These are phyloP conservation scores for Thymelicus sylvestris DNA, from an alignment of 2,888 invertebrate genomes.

Conservation along the genomic window DNA sequence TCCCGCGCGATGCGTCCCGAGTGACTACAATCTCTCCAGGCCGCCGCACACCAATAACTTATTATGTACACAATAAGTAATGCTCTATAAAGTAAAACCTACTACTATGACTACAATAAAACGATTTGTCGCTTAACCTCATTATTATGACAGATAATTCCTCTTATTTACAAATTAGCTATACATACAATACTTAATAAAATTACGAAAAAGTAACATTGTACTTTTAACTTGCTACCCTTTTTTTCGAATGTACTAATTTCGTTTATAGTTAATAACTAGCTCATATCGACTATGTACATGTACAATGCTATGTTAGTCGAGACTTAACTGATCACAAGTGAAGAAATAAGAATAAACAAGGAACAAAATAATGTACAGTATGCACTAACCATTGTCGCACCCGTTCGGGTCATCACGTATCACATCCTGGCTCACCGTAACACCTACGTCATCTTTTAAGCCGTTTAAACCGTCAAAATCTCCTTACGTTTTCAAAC, in stretches of 20 bases:
- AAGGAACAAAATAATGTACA: slow-evolving; percentile 79
- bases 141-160: slow-evolving; percentile 83
- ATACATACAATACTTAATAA: slow-evolving; percentile 74
- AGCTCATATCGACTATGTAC: slow-evolving; percentile 68
- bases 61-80: slow-evolving; percentile 73
- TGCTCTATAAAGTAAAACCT: slow-evolving; percentile 76
- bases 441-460: slow-evolving; percentile 55
- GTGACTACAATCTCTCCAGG: slow-evolving; percentile 38
- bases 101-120: slow-evolving; percentile 81
- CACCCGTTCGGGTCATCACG: slow-evolving; percentile 61
- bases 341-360: slow-evolving; percentile 70
- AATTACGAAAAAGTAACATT: slow-evolving; percentile 81
- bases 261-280: slow-evolving; percentile 59
- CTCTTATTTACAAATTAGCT: slow-evolving; percentile 83
- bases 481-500: slow-evolving; percentile 54
- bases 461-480: slow-evolving; percentile 66
- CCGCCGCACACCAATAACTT: slow-evolving; percentile 64
- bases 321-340: slow-evolving; percentile 81
- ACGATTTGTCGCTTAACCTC: slow-evolving; percentile 81
- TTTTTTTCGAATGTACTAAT: slow-evolving; percentile 74
- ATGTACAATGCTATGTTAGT: slow-evolving; percentile 71
- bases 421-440: slow-evolving; percentile 72
- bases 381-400: slow-evolving; percentile 72
- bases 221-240: slow-evolving; percentile 80
- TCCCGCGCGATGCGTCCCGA: slow-evolving; percentile 10